These are phyloP conservation scores for Apodemus speciosus DNA, from an alignment of 2,113 vertebrate species.

Conservation along the genomic window DNA sequence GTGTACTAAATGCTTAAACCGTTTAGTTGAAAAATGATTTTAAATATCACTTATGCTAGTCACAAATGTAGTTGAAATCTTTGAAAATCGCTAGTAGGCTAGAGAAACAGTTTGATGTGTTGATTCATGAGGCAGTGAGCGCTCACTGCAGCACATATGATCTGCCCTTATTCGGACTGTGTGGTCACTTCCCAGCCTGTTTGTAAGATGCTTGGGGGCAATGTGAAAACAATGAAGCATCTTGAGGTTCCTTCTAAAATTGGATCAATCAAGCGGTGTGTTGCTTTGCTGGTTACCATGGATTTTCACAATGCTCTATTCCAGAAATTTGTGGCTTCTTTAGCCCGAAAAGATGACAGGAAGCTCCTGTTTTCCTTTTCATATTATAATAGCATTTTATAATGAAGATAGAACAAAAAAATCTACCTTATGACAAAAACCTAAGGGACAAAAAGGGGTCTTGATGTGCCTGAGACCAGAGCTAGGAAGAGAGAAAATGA, in stretches of 20 bases:
- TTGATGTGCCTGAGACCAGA: background rate
- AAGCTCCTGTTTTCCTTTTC: constrained; percentile 17
- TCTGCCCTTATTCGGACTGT: background rate
- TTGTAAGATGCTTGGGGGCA: background rate
- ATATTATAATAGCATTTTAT: background rate
- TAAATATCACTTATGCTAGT: background rate
- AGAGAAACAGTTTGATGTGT: background rate
- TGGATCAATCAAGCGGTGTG: background rate
- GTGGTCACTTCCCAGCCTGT: background rate
- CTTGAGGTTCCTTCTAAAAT: background rate
- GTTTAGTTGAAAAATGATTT: constrained; percentile 5
- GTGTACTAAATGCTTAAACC: background rate
- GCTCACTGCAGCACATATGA: background rate
- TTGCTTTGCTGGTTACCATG: background rate
- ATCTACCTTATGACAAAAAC: background rate
- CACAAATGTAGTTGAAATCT: background rate
- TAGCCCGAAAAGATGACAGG: background rate
- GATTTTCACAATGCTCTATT: background rate
- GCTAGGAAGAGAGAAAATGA: background rate
- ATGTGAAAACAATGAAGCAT: background rate
- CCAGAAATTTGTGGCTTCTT: constrained; percentile 9
- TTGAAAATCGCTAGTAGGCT: background rate
- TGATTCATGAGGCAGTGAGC: background rate
- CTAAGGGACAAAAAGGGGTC: background rate
- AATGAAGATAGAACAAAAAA: background rate